These are phyloP conservation scores for Dinomys branickii DNA, from an alignment of 2,113 vertebrate species.

Conservation along the genomic window DNA sequence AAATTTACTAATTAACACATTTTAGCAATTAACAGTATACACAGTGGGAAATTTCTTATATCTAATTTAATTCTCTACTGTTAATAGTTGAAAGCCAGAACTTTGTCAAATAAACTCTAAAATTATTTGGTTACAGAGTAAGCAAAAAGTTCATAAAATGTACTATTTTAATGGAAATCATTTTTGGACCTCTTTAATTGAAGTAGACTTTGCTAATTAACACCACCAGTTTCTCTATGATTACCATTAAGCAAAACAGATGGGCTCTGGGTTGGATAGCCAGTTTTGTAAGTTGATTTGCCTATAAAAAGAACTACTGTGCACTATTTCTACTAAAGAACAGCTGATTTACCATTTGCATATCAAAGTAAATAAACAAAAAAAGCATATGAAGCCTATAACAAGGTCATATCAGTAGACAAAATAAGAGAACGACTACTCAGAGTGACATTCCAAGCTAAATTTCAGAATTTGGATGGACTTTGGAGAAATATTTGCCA, in stretches of 20 bases:
- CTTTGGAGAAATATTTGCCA: neutral
- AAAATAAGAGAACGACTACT: neutral
- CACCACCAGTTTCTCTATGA: neutral
- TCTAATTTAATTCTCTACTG: neutral
- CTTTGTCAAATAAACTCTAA: neutral
- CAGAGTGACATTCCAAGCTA: neutral
- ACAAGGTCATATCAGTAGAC: neutral
- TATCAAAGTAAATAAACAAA: neutral
- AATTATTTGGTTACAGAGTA: neutral
- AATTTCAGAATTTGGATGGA: neutral
- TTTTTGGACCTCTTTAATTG: neutral
- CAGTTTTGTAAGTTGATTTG: constrained; percentile 38
- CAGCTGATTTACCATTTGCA: neutral
- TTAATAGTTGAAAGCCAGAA: neutral
- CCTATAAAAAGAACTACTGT: neutral
- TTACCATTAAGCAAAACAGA: constrained; percentile 39
- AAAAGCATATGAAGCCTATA: neutral
- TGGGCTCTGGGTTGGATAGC: neutral
- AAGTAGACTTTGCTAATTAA: neutral
- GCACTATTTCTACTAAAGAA: neutral
- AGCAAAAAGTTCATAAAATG: neutral
- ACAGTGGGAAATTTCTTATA: neutral
- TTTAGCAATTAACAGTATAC: neutral
- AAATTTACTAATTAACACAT: neutral
- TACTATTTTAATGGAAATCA: neutral